A percentile compares a stretch with the other conserved stretches of the same genome.
phyloP scores from a whole-genome alignment of 2,113 vertebrate genomes.

The Mungos mungo region DNA sequence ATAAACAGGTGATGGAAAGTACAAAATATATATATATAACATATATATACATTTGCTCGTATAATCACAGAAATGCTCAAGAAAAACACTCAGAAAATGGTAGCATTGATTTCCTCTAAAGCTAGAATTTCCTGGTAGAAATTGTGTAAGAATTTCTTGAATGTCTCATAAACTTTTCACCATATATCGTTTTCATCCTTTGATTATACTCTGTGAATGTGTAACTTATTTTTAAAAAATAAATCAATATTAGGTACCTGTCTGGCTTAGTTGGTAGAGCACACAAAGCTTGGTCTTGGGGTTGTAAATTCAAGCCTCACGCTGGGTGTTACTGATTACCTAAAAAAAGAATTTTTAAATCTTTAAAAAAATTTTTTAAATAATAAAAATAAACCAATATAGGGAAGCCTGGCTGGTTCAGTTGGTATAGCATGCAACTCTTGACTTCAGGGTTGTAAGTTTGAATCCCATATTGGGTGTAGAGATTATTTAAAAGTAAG shows the following conservation, averaged over 20 bases:
- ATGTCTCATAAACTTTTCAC: background rate
- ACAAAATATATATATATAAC: background rate
- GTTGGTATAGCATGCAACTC: too few relatives aligned
- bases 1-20: background rate
- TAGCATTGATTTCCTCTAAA: background rate
- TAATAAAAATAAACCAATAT: background rate
- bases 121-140: background rate
- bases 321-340: background rate
- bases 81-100: background rate
- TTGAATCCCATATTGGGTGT: background rate
- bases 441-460: too few relatives aligned
- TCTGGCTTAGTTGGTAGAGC: background rate
- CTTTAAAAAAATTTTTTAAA: background rate
- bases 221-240: background rate
- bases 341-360: background rate
- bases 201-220: background rate
- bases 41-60: background rate
- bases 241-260: background rate
- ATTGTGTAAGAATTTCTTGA: background rate
- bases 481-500: background rate
- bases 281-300: background rate
- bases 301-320: background rate
- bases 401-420: background rate
- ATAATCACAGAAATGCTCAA: constrained; percentile 33
- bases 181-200: background rate